phyloP scores from a whole-genome alignment of 2,888 invertebrate genomes.

The Drosophila kanekoi region DNA sequence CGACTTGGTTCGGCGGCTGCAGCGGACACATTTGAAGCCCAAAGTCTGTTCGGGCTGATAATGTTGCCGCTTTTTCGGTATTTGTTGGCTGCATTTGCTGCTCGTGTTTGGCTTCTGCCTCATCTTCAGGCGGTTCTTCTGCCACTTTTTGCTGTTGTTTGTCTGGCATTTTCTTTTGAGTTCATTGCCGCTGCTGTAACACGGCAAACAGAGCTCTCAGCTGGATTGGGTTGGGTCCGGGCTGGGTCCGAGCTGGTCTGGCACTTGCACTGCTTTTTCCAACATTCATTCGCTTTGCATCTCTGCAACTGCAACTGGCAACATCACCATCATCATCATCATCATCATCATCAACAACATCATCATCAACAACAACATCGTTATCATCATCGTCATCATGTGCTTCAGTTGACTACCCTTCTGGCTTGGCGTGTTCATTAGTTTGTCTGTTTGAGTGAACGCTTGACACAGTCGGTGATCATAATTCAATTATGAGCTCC shows the following conservation, averaged over 20 bases:
- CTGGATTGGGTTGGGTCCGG: constrained; percentile 9
- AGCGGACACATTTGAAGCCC: not conserved
- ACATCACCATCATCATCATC: constrained; percentile 38
- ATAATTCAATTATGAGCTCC: constrained; percentile 71
- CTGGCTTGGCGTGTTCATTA: constrained; percentile 66
- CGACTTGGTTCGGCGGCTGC: constrained; percentile 1
- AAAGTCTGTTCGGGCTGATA: constrained; percentile 23
- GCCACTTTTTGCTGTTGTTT: constrained; percentile 48
- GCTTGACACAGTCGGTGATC: constrained; percentile 69
- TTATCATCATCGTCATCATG: constrained; percentile 31
- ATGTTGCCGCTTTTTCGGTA: constrained; percentile 49
- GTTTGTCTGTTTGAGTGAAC: constrained; percentile 40
- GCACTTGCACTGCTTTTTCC: constrained; percentile 62
- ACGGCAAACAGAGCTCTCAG: constrained; percentile 13
- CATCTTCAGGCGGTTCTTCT: constrained; percentile 1
- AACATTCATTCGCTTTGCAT: constrained; percentile 42
- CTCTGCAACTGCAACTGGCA: constrained; percentile 53
- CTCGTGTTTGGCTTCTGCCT: constrained; percentile 36
- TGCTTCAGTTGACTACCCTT: constrained; percentile 68
- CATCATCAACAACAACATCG: no score
- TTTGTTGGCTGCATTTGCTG: constrained; percentile 42
- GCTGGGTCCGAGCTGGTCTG: constrained; percentile 18
- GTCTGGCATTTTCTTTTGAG: constrained; percentile 72
- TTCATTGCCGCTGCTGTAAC: constrained; percentile 69
- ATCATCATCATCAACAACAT: constrained; percentile 16